Evolutionary conservation across 2,797 vertebrate genomes (phyloP).

Genomic region (Microtus agrestis): DNA sequence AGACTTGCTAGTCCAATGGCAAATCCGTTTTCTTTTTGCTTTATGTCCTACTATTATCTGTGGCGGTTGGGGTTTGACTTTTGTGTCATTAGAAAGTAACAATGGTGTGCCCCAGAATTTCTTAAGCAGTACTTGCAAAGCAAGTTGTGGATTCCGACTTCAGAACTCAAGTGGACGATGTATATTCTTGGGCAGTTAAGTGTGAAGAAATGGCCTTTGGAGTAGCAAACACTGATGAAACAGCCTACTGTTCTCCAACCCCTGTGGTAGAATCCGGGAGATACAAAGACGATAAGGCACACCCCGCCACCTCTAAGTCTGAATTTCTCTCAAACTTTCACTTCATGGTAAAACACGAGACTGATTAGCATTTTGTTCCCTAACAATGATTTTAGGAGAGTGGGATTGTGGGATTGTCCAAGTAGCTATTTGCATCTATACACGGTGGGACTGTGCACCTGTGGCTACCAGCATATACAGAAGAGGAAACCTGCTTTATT

Average conservation of each 20-base stretch:
- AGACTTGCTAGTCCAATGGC: not conserved
- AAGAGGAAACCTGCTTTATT: not conserved
- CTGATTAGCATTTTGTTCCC: not conserved
- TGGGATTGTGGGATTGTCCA: not conserved
- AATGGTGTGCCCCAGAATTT: not conserved
- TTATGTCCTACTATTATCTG: not conserved
- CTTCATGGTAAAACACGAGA: not conserved
- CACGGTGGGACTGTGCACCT: not conserved
- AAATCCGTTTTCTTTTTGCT: not conserved
- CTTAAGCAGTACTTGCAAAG: conserved; percentile 47
- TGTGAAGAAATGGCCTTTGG: not conserved
- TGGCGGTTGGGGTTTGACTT: conserved; percentile 26
- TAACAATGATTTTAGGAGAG: not conserved
- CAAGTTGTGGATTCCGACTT: not conserved
- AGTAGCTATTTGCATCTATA: not conserved
- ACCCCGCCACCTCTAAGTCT: not conserved
- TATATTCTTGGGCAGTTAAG: not conserved
- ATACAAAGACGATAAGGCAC: not conserved
- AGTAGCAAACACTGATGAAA: not conserved
- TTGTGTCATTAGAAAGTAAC: not conserved
- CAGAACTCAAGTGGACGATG: not conserved
- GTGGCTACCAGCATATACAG: not conserved
- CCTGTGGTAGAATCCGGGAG: not conserved
- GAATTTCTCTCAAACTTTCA: not conserved
- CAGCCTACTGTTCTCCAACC: not conserved